Percentiles rank a stretch among this genome's conserved stretches.
Conservation (phyloP, 2,888 invertebrate species). For the Ichneumoninae sp. region DNA sequence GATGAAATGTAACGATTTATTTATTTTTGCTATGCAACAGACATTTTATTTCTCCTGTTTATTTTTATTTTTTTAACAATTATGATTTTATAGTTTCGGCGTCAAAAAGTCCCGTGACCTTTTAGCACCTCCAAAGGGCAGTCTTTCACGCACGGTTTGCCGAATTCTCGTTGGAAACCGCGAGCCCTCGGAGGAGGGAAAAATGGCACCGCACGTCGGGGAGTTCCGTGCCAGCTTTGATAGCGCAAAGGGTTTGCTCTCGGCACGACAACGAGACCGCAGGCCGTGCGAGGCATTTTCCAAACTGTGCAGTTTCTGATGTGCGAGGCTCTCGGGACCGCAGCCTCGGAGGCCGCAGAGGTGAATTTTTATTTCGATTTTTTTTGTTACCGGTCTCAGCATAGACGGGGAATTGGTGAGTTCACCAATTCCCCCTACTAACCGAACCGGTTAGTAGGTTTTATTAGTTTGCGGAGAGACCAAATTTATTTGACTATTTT, state of each 20-base stretch:
- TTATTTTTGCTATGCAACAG: neutral
- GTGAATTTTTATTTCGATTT: neutral
- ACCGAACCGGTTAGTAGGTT: neutral
- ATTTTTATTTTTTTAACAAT: neutral
- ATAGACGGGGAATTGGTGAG: neutral
- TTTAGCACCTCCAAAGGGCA: neutral
- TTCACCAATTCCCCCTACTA: neutral
- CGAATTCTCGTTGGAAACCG: slow-evolving; percentile 40
- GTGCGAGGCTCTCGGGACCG: slow-evolving; percentile 34
- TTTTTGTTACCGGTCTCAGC: slow-evolving; percentile 17
- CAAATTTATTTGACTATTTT: neutral
- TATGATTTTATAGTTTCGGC: neutral
- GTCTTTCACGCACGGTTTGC: neutral
- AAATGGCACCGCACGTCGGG: slow-evolving; percentile 11
- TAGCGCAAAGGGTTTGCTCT: slow-evolving; percentile 45
- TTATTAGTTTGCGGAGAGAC: neutral
- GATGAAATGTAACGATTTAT: neutral
- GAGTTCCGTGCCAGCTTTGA: slow-evolving; percentile 8
- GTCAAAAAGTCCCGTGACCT: neutral
- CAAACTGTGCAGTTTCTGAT: slow-evolving; percentile 30
- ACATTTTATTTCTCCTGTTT: neutral
- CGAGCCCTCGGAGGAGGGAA: neutral
- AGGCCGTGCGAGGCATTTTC: slow-evolving; percentile 39
- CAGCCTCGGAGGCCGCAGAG: slow-evolving; percentile 36
- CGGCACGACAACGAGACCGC: slow-evolving; percentile 35